These are phyloP conservation scores for Physeter macrocephalus DNA, from an alignment of 2,113 vertebrate species.

Conservation along the genomic window DNA sequence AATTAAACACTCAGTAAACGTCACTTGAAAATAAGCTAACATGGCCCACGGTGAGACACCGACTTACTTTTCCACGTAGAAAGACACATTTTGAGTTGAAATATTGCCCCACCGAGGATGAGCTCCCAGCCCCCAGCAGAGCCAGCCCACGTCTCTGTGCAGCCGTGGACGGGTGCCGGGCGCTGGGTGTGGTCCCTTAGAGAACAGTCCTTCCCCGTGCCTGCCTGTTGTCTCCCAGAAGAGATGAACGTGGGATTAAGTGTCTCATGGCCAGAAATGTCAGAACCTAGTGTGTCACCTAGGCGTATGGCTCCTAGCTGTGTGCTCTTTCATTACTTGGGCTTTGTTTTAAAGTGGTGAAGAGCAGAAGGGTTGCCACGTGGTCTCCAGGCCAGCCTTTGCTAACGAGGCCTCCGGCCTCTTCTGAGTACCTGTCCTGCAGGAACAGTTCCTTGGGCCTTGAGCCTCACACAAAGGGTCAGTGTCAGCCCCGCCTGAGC, in stretches of 20 bases:
- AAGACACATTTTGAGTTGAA: not conserved
- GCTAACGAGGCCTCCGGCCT: not conserved
- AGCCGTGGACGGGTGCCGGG: not conserved
- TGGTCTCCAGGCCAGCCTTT: not conserved
- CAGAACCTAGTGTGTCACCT: not conserved
- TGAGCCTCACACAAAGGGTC: slow-evolving; percentile 29
- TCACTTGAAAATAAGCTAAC: not conserved
- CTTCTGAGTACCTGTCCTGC: not conserved
- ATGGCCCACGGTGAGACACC: not conserved
- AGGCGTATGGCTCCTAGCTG: not conserved
- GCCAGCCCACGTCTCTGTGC: not conserved
- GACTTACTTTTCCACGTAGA: not conserved
- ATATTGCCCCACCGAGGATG: not conserved
- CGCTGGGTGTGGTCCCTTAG: not conserved
- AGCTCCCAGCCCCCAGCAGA: not conserved
- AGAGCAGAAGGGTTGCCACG: not conserved
- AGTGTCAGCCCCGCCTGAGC: not conserved
- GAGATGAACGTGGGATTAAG: not conserved
- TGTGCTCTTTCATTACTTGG: not conserved
- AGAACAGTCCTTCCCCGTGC: not conserved
- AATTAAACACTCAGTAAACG: not conserved
- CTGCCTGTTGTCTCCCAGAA: not conserved
- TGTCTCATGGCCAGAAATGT: not conserved
- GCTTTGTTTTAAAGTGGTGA: not conserved
- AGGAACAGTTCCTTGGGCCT: not conserved